Evolutionary conservation across 2,113 vertebrate species (phyloP).

Genomic region (Delphinapterus leucas): DNA sequence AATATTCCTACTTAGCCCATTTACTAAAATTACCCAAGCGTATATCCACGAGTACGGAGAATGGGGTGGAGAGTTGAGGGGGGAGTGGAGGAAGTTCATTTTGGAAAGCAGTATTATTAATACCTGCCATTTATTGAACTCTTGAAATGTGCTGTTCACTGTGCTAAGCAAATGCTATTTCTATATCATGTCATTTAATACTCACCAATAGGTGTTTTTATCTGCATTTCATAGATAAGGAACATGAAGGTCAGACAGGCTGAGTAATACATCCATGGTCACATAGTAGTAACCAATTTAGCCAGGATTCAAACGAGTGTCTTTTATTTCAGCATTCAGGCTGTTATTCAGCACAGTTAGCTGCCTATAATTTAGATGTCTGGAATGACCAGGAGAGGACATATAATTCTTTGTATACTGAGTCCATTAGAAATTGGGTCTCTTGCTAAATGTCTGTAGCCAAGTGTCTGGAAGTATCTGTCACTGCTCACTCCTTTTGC

Average conservation of each 20-base stretch:
- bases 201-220: neutral
- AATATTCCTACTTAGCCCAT: neutral
- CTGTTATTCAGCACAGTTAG: neutral
- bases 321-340: neutral
- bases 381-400: neutral
- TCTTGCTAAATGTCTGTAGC: neutral
- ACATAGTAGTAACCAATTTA: neutral
- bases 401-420: slow-evolving; percentile 7
- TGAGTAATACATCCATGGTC: neutral
- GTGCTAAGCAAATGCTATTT: neutral
- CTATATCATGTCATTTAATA: neutral
- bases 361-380: neutral
- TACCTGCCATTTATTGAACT: slow-evolving; percentile 18
- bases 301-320: neutral
- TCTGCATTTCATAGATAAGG: neutral
- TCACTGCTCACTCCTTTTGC: neutral
- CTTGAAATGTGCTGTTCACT: neutral
- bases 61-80: neutral
- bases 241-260: neutral
- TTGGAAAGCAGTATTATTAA: slow-evolving; percentile 28
- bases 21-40: neutral
- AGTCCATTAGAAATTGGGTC: neutral
- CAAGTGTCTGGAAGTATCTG: neutral
- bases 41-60: neutral
- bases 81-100: neutral